Percentiles rank a stretch among this genome's conserved stretches.
Evolutionary conservation across 2,797 vertebrate genomes (phyloP).

Genomic region (Melanotaenia nigrans): DNA sequence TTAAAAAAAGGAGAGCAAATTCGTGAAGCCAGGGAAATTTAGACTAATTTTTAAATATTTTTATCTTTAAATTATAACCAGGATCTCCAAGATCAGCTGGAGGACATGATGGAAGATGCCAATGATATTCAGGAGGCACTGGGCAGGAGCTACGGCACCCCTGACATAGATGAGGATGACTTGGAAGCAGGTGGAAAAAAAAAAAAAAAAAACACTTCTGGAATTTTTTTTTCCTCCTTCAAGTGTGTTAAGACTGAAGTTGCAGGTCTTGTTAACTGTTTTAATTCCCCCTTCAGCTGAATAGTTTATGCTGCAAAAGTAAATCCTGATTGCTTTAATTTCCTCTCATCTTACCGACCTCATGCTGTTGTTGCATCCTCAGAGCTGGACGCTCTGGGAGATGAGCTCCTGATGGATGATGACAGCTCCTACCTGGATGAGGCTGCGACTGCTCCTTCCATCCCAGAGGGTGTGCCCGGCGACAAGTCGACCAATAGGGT

Average conservation of each 20-base stretch:
- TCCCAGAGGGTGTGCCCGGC: slow-evolving; percentile 91
- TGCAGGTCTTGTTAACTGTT: not conserved
- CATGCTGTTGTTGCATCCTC: slow-evolving; percentile 25
- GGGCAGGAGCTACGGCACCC: slow-evolving; percentile 93
- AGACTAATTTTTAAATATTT: not conserved
- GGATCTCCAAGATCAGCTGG: slow-evolving; percentile 96
- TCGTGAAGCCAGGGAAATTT: no score
- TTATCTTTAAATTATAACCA: slow-evolving; percentile 53
- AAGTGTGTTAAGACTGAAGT: not conserved
- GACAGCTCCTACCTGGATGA: slow-evolving; percentile 97
- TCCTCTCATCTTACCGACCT: not conserved
- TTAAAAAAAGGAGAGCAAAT: no score
- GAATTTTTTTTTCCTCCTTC: not conserved
- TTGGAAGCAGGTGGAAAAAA: slow-evolving; percentile 92
- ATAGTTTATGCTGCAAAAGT: not conserved
- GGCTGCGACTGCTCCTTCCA: slow-evolving; percentile 90
- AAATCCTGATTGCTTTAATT: not conserved
- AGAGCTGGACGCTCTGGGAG: slow-evolving; percentile 96
- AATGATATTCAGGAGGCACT: slow-evolving; percentile 93
- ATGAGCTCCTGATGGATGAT: slow-evolving; percentile 93
- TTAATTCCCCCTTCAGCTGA: not conserved
- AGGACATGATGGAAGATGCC: slow-evolving; percentile 99
- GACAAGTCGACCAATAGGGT: slow-evolving; percentile 92
- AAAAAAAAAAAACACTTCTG: slow-evolving; percentile 31
- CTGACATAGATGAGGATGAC: slow-evolving; percentile 96